Evolutionary conservation across 2,113 vertebrate species (phyloP), one percentile per base, ranked within the genome.

Genomic region (Cephalopholis sonnerati): DNA sequence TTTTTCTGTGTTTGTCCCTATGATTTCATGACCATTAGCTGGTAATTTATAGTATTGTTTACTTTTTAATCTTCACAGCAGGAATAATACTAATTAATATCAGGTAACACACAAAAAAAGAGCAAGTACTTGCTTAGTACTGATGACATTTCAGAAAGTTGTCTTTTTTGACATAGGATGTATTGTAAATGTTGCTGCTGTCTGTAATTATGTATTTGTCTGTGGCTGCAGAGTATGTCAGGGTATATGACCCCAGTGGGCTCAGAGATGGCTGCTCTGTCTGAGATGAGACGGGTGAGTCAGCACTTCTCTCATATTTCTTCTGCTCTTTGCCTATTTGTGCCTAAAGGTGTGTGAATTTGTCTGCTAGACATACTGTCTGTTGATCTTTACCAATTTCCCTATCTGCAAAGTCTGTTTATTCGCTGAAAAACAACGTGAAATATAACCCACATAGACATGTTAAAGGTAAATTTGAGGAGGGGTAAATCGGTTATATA

Each of bases 241-340:
- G 97, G 97, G 87, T 98, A 97, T 91, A 96, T 97, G 95, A 96
- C 96, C 78, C 93, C 97, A 51, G 96, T 96, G 94, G 96, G 96
- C 91, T 93, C 96, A 81, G 97, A 98, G 87, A 96, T 98, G 93
- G 94, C 95, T 22, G 95, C 96, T 29, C 91, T 97, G 84, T 94
- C 96, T 75, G 97, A 98, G 91, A 97, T 97, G 96, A 96, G 97
- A 55, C 95, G 97, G 93, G 97, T 98, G 95, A 97, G 95, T 96
- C 20, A 18, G 7, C 9, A 41, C 1, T 18, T 44, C 61, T 3
- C 7, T 68, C 5, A n/a, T 22, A 6, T 62, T 48, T 75, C 5
- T 63, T 18, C 11, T 58, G 20, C 46, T 59, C 51, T 82, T 32
- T 53, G 27, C 25, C 25, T 7, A 41, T 39, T 61, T 13, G 15